Evolutionary conservation across 1,140 invertebrate species (phyloP), one percentile per base, ranked within the genome.

Genomic region (Drosophila obscura): DNA sequence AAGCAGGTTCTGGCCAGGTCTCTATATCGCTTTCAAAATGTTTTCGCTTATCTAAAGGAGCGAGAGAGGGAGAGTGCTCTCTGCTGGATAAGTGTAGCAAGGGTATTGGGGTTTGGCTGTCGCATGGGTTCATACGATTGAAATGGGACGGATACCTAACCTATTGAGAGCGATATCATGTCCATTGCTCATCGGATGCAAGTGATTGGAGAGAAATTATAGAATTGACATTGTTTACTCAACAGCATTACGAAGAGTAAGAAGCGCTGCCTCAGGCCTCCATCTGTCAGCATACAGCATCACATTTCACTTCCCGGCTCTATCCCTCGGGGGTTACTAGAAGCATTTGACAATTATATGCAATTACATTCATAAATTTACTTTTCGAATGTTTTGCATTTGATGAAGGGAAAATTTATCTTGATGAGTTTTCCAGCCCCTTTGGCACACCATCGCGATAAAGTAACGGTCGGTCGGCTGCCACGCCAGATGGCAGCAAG

Each of bases 1-100:
- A 55, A 66, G 15, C 49, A 57, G 19, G 67, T 39, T 44, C 39
- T 77, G 58, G 41, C 58, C 64, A 39, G 78, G 82, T 72, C 81
- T 85, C 75, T 66, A 77, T 85, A 80, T 74, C 81, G 65, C 73
- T 71, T 67, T 76, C 60, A 44, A 80, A 84, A 73, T 74, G 58
- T 65, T 80, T 78, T 78, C 58, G 65, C 64, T 78, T 88, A 87
- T 82, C 81, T 74, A 39, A 39, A 39, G 39, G 28, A 43, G 39
- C 22, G 26, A 46, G 39, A 50, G 53, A 81, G 50, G 61, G 62
- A 1, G 19, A 19, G 19, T 19, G 19, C 19, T 19, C 50, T 46
- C 61, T 61, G 28, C 26, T 41, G 62, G 11, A 43, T 46, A 60
- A 76, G 73, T 65, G 62, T 7, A 13, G 16, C 7, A 13, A 26